Percentiles rank a stretch among this genome's conserved stretches.
Conservation (phyloP, 2,113 vertebrate genomes). For the Sciurus niger region DNA sequence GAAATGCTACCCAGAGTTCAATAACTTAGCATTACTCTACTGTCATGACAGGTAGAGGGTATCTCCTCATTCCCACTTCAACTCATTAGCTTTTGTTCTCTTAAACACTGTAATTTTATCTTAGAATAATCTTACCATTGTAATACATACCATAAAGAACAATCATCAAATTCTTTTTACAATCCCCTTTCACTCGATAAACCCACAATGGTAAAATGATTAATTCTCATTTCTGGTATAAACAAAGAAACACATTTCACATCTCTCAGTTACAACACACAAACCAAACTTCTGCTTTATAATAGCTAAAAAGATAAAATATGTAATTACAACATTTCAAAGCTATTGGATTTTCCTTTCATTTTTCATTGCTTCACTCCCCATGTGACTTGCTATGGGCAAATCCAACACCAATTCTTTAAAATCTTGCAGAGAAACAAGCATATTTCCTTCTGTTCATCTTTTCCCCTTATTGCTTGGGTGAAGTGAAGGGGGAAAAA, state of each 20-base stretch:
- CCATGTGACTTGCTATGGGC: slow-evolving; percentile 73
- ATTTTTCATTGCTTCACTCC: slow-evolving; percentile 61
- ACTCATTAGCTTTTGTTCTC: neutral
- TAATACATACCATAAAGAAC: neutral
- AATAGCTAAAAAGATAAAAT: slow-evolving; percentile 43
- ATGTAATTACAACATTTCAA: slow-evolving; percentile 80
- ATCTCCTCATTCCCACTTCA: neutral
- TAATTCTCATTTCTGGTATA: neutral
- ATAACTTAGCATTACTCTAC: neutral
- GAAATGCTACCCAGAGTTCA: neutral
- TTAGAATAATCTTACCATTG: neutral
- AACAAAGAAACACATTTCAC: neutral
- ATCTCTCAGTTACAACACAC: neutral
- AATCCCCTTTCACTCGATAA: neutral
- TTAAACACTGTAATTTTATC: neutral
- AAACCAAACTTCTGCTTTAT: slow-evolving; percentile 39
- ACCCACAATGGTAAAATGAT: neutral
- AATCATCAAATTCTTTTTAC: neutral
- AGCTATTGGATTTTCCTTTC: slow-evolving; percentile 72
- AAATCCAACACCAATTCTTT: slow-evolving; percentile 74
- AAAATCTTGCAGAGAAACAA: slow-evolving; percentile 72
- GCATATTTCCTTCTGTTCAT: slow-evolving; percentile 64
- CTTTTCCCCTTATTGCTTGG: neutral
- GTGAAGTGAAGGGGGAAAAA: neutral
- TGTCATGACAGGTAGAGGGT: neutral